Evolutionary conservation across 2,888 invertebrate species (phyloP).

Genomic region (Drosophila maculinotata): DNA sequence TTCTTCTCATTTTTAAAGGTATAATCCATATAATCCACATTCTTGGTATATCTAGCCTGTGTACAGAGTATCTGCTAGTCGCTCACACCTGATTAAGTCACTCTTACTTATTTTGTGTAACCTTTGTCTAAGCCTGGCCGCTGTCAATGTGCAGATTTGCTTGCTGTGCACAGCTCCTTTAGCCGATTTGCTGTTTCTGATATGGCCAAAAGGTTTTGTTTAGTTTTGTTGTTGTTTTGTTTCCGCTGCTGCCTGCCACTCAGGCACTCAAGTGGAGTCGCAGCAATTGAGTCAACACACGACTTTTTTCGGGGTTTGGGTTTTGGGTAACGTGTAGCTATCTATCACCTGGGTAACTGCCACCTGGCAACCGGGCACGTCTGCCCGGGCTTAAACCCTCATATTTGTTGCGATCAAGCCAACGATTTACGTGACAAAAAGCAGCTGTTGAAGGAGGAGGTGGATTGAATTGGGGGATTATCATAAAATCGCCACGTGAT

Average conservation of each 20-base stretch:
- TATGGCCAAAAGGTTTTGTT: slow-evolving; percentile 31
- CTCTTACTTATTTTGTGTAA: not conserved
- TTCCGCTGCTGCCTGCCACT: slow-evolving; percentile 52
- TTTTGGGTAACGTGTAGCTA: slow-evolving; percentile 26
- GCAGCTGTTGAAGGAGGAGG: slow-evolving; percentile 1
- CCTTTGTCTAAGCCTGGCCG: slow-evolving; percentile 1
- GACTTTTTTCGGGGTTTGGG: slow-evolving; percentile 9
- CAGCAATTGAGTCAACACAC: slow-evolving; percentile 55
- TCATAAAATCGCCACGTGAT: slow-evolving; percentile 76
- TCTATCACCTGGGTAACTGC: slow-evolving; percentile 46
- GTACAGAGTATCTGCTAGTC: slow-evolving; percentile 2
- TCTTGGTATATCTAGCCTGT: not conserved
- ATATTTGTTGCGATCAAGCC: slow-evolving; percentile 65
- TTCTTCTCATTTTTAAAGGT: no score
- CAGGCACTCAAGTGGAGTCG: slow-evolving; percentile 23
- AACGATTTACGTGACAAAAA: slow-evolving; percentile 67
- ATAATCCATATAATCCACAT: no score
- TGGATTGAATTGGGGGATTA: slow-evolving; percentile 46
- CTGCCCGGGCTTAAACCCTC: slow-evolving; percentile 44
- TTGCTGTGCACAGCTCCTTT: slow-evolving; percentile 7
- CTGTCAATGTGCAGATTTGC: slow-evolving; percentile 37
- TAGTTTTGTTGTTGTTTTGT: slow-evolving; percentile 21
- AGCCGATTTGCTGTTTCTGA: slow-evolving; percentile 18
- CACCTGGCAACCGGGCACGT: slow-evolving; percentile 41
- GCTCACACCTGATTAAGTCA: no score